Percentiles rank a stretch among this genome's conserved stretches.
Evolutionary conservation across 2,113 vertebrate genomes (phyloP).

Genomic region (Pipra filicauda): DNA sequence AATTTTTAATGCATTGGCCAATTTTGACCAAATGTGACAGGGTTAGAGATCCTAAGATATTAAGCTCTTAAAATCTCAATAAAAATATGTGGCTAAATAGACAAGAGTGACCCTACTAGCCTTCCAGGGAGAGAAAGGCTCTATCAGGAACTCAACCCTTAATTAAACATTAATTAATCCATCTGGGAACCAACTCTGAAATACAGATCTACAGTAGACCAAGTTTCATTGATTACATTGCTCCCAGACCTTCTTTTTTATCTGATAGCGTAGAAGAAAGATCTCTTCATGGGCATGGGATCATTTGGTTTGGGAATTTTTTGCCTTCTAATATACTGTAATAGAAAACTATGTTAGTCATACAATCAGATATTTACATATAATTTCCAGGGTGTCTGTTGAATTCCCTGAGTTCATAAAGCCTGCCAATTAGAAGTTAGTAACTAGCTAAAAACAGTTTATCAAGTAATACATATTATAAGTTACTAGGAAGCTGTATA

Average conservation of each 20-base stretch:
- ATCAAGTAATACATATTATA: background rate
- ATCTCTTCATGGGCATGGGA: background rate
- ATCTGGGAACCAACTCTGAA: background rate
- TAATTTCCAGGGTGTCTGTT: background rate
- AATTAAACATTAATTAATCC: constrained; percentile 48
- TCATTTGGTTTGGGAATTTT: background rate
- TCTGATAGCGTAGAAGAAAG: background rate
- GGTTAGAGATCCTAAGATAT: constrained; percentile 22
- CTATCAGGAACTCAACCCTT: constrained; percentile 19
- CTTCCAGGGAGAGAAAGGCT: constrained; percentile 15
- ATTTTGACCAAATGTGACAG: background rate
- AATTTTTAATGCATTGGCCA: background rate
- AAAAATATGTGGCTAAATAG: constrained; percentile 8
- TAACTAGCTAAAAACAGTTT: background rate
- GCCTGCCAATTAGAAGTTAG: background rate
- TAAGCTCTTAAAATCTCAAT: constrained; percentile 29
- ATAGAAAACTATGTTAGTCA: background rate
- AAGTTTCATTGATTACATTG: background rate
- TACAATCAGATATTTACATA: background rate
- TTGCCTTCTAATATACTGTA: background rate
- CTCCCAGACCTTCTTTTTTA: constrained; percentile 1
- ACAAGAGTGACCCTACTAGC: constrained; percentile 37
- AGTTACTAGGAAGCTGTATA: background rate
- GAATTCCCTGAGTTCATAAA: background rate
- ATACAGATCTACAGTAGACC: background rate